Percentiles rank a stretch among this genome's conserved stretches.
phyloP scores from a whole-genome alignment of 2,113 vertebrate species.

The Cyphomyrus plagiostoma region DNA sequence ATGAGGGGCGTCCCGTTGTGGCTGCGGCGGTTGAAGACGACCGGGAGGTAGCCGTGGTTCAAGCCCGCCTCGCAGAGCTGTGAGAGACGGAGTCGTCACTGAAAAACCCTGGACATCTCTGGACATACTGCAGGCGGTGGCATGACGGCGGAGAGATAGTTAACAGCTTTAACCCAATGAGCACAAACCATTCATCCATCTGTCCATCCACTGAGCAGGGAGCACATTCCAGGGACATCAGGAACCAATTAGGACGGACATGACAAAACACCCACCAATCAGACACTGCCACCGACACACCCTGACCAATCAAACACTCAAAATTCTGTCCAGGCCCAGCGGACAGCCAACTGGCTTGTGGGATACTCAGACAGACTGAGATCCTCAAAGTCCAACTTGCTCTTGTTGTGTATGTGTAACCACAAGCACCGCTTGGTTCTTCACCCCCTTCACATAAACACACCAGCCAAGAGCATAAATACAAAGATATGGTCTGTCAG shows the following conservation, averaged over 20 bases:
- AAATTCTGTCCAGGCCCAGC: background rate
- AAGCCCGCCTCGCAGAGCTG: conserved; percentile 68
- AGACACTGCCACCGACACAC: background rate
- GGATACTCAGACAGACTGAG: background rate
- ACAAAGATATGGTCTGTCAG: background rate
- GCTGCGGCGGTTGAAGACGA: conserved; percentile 74
- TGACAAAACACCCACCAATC: background rate
- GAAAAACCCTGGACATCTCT: background rate
- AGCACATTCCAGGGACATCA: background rate
- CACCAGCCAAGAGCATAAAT: background rate
- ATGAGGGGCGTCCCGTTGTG: conserved; percentile 74
- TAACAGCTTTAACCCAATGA: background rate
- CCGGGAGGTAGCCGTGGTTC: conserved; percentile 65
- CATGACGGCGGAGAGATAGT: background rate
- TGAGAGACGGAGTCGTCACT: background rate
- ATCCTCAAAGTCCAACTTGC: background rate
- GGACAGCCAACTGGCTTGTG: background rate
- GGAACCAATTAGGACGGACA: background rate
- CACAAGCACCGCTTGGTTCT: background rate
- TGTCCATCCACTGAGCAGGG: background rate
- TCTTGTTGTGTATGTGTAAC: background rate
- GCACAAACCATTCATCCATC: background rate
- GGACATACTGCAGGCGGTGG: background rate
- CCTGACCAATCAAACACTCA: background rate
- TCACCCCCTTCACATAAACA: background rate